A percentile compares a stretch with the other conserved stretches of the same genome.
These are phyloP conservation scores for Pocillopora meandrina DNA, from an alignment of 92 coral and sea anemone species.

Conservation along the genomic window DNA sequence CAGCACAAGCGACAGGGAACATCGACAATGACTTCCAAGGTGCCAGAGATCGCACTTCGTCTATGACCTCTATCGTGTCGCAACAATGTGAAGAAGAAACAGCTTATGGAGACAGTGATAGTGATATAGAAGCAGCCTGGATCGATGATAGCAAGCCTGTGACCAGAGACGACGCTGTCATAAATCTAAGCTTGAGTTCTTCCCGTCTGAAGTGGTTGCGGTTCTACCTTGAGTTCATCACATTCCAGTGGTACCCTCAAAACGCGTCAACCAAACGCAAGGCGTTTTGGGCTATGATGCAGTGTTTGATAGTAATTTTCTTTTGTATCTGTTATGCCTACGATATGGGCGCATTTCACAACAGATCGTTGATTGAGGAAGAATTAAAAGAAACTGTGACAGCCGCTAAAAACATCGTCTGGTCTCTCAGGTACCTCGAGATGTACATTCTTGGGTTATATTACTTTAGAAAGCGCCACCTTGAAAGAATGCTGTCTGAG, in stretches of 20 bases:
- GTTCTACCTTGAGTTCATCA: conserved; percentile 29
- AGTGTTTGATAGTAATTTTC: conserved; percentile 3
- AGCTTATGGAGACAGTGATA: conserved; percentile 36
- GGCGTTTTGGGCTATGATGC: conserved; percentile 21
- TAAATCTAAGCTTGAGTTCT: conserved; percentile 47
- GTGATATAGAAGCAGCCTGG: conserved; percentile 39
- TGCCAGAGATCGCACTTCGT: conserved; percentile 7
- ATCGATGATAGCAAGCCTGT: conserved; percentile 36
- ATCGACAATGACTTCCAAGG: background rate
- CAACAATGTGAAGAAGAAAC: conserved; percentile 31
- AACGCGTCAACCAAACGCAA: conserved; percentile 11
- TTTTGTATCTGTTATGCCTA: conserved; percentile 22
- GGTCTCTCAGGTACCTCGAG: conserved; percentile 58
- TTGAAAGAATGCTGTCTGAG: conserved; percentile 51
- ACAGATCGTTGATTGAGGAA: conserved; percentile 58
- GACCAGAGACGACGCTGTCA: conserved; percentile 43
- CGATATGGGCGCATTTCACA: conserved; percentile 61
- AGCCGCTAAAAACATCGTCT: conserved; percentile 53
- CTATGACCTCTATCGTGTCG: conserved; percentile 47
- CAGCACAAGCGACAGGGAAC: background rate
- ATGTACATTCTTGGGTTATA: conserved; percentile 51
- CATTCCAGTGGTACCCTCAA: conserved; percentile 61
- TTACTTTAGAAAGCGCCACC: conserved; percentile 60
- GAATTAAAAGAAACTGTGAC: conserved; percentile 60
- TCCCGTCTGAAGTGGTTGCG: conserved; percentile 35